Evolutionary conservation across 2,888 invertebrate genomes (phyloP).

Genomic region (Cephus pulcher): DNA sequence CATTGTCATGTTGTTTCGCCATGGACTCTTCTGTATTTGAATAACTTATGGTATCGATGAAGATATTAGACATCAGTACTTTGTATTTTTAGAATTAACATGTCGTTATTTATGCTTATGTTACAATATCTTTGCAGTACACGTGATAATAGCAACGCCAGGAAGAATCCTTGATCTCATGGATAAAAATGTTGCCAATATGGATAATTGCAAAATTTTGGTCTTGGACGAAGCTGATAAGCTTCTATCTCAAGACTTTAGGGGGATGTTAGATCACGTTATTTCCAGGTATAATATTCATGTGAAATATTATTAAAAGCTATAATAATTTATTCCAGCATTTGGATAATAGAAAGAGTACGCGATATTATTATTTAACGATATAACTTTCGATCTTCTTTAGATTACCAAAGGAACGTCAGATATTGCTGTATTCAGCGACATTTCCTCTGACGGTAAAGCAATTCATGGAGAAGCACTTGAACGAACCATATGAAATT

Average conservation of each 20-base stretch:
- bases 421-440: conserved; percentile 98
- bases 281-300: conserved; percentile 74
- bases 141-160: conserved; percentile 98
- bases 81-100: conserved; percentile 9
- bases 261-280: conserved; percentile 98
- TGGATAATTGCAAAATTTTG: conserved; percentile 95
- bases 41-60: background rate
- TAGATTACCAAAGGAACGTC: conserved; percentile 93
- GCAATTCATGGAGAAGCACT: conserved; percentile 98
- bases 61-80: background rate
- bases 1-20: background rate
- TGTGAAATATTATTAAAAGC: background rate
- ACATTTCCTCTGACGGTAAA: conserved; percentile 99
- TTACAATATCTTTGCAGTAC: conserved; percentile 73
- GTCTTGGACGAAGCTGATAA: conserved; percentile 99
- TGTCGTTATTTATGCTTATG: background rate
- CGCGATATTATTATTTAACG: background rate
- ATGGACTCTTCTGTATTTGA: background rate
- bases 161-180: conserved; percentile 99
- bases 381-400: conserved; percentile 34
- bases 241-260: conserved; percentile 98
- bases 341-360: background rate
- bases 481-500: conserved; percentile 98
- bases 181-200: conserved; percentile 95
- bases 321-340: background rate